phyloP scores from a whole-genome alignment of 2,888 invertebrate species.

The Pammene aurita region DNA sequence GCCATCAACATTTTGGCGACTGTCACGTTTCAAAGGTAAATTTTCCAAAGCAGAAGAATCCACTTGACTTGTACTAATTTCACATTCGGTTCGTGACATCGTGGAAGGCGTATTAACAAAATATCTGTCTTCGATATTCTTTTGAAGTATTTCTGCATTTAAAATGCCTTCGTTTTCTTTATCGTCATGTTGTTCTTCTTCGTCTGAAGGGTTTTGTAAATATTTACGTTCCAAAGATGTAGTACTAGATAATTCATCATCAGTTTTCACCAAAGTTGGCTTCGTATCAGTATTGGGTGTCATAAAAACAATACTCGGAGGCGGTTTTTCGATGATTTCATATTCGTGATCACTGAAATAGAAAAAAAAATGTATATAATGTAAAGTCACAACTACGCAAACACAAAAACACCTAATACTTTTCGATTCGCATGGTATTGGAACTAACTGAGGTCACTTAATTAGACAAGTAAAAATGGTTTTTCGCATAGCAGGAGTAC shows the following conservation, averaged over 20 bases:
- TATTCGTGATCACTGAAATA: constrained; percentile 95
- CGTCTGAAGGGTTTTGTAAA: constrained; percentile 79
- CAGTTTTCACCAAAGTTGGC: constrained; percentile 65
- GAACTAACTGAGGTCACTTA: neutral
- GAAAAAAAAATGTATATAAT: constrained; percentile 39
- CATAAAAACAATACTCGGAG: constrained; percentile 71
- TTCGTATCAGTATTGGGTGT: constrained; percentile 69
- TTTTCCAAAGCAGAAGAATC: constrained; percentile 87
- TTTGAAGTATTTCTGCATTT: constrained; percentile 83
- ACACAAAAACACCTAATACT: neutral
- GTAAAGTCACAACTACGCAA: neutral
- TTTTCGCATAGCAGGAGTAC: constrained; percentile 50
- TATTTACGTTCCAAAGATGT: constrained; percentile 77
- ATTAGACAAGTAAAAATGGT: constrained; percentile 4
- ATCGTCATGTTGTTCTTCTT: constrained; percentile 69
- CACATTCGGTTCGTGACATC: constrained; percentile 85
- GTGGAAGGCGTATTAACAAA: constrained; percentile 84
- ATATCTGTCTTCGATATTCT: constrained; percentile 85
- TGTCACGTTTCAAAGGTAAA: constrained; percentile 83
- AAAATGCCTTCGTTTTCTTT: constrained; percentile 67
- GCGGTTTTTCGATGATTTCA: constrained; percentile 92
- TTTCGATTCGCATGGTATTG: neutral
- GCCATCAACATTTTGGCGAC: constrained; percentile 79
- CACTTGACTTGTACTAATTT: constrained; percentile 86
- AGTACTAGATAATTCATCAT: constrained; percentile 80